Percentiles rank a stretch among this genome's conserved stretches.
Conservation (phyloP, 1,140 invertebrate genomes). For the Oreohelix idahoensis region DNA sequence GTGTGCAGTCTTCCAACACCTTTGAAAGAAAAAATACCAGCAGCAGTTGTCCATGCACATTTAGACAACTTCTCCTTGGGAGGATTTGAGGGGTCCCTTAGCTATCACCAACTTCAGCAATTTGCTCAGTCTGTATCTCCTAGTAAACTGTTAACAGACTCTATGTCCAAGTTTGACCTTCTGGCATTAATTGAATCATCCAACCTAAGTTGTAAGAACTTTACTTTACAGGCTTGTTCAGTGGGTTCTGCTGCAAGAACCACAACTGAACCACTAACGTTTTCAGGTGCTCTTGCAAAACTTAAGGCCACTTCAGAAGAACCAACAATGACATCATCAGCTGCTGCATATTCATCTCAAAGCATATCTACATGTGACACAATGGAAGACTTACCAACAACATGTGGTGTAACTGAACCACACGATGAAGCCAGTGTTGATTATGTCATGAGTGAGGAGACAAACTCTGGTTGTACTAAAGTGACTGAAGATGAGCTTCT, state of each 20-base stretch:
- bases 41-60: background rate
- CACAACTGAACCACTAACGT: background rate
- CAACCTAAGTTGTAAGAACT: background rate
- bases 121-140: constrained; percentile 23
- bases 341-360: background rate
- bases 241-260: background rate
- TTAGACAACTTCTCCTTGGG: constrained; percentile 30
- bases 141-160: background rate
- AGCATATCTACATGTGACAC: background rate
- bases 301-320: background rate
- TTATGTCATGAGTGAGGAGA: background rate
- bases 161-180: constrained; percentile 13
- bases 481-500: background rate
- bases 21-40: constrained; percentile 24
- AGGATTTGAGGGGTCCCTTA: constrained; percentile 18
- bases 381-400: background rate
- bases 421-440: background rate
- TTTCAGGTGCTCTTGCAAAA: constrained; percentile 14
- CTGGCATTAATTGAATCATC: constrained; percentile 14
- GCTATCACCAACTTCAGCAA: background rate
- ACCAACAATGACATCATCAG: background rate
- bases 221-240: background rate
- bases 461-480: background rate
- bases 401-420: background rate
- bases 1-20: background rate